Evolutionary conservation across 1,140 invertebrate species (phyloP), one percentile per base, ranked within the genome.

Genomic region (Drosophila sucinea): DNA sequence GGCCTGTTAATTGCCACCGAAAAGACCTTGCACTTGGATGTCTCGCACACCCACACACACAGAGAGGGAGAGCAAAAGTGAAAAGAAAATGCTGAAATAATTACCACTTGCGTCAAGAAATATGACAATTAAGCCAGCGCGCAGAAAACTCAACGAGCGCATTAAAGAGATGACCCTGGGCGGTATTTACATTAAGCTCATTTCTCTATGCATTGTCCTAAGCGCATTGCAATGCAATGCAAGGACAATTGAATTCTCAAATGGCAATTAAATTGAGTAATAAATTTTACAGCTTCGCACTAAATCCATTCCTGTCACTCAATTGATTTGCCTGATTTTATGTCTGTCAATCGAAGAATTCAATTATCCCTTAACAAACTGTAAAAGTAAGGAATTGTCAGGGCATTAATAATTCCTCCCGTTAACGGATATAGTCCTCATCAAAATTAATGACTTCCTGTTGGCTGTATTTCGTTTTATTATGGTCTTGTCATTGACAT

Each of bases 21-120:
- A 51, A 51, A 7, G 44, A 51, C 44, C 44, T 51, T 51, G 44
- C 44, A 51, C 44, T 51, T 51, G 44, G 44, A 51, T 51, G 23
- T 51, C 7, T 23, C 17, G 1, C 41, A 23, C 4, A 44, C n/a
- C 1, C 17, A 51, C 7, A 27, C 7, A 51, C 40, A 10, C 8
- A 47, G 1, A 6, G 11, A n/a, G 44, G 2, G 1, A 25, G 44
- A 47, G 11, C 6, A 41, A 41, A n/a, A 41, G 25, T 51, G 44
- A 27, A 51, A 51, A 51, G 44, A 51, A 51, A 51, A 51, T 51
- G 44, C 25, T 51, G 44, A 51, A 51, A 51, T 51, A 51, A 51
- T 51, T 51, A 51, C 44, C 44, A 51, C 23, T 27, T 51, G 44
- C 23, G 23, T 27, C 23, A 51, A 51, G 44, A 51, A 51, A 51